Evolutionary conservation across 2,888 invertebrate species (phyloP).

Genomic region (Melanostoma scalare): DNA sequence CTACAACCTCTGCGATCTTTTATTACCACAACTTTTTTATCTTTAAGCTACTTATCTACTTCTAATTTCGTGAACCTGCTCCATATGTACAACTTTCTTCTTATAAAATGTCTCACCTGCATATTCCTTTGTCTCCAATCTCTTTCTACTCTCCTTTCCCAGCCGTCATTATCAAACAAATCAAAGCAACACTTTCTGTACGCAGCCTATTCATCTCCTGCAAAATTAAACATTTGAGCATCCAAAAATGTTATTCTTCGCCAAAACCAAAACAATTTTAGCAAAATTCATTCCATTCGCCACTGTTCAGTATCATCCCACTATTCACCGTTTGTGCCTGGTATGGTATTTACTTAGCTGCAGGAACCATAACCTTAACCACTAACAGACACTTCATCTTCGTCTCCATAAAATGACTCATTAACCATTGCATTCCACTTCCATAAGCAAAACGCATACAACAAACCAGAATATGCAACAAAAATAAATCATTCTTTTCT

Average conservation of each 20-base stretch:
- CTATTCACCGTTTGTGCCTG: neutral
- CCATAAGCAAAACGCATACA: constrained; percentile 28
- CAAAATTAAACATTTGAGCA: constrained; percentile 7
- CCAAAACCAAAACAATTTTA: constrained; percentile 56
- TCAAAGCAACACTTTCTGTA: neutral
- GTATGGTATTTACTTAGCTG: constrained; percentile 56
- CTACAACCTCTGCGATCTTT: no score
- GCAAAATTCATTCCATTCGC: constrained; percentile 19
- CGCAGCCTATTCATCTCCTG: neutral
- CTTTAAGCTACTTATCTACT: no score
- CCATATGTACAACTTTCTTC: no score
- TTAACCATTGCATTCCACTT: constrained; percentile 60
- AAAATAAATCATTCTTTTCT: constrained; percentile 65
- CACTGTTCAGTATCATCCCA: constrained; percentile 9
- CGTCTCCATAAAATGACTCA: constrained; percentile 61
- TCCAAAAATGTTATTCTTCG: constrained; percentile 59
- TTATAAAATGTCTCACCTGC: no score
- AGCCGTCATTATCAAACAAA: neutral
- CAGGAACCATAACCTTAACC: constrained; percentile 63
- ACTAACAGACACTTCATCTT: constrained; percentile 53
- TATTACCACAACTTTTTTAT: no score
- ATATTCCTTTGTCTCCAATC: no score
- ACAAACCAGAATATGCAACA: constrained; percentile 61
- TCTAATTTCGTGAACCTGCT: no score
- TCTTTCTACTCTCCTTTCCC: no score